Conservation (phyloP, 1,140 invertebrate species). For the Bombus impatiens region DNA sequence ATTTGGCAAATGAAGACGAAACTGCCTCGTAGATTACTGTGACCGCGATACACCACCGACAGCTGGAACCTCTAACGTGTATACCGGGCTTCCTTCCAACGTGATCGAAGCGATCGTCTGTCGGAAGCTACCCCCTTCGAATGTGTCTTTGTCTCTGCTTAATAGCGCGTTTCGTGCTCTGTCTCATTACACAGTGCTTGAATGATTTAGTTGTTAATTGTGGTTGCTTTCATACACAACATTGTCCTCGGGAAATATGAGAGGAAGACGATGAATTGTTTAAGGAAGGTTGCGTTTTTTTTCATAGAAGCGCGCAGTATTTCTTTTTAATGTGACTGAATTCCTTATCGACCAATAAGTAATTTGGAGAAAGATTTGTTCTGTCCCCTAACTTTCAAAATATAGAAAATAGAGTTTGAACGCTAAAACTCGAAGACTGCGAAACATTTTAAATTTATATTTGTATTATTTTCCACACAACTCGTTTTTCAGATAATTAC, state of each 20-base stretch:
- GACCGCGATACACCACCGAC: constrained; percentile 41
- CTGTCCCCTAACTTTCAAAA: neutral
- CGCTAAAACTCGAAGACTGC: neutral
- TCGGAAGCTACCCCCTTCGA: neutral
- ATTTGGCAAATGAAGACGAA: constrained; percentile 75
- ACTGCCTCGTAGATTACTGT: constrained; percentile 72
- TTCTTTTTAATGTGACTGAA: too few relatives aligned
- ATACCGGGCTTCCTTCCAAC: constrained; percentile 10
- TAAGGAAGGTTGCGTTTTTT: neutral
- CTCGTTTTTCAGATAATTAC: neutral
- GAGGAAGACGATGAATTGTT: neutral
- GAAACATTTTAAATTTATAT: neutral
- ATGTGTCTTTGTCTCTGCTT: neutral
- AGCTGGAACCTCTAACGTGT: constrained; percentile 24
- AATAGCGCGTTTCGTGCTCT: neutral
- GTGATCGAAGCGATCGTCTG: constrained; percentile 18
- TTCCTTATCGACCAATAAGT: too few relatives aligned
- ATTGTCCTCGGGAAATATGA: neutral
- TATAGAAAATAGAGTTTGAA: neutral
- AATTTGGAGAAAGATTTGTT: neutral
- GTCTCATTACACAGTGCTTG: neutral
- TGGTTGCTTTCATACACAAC: neutral
- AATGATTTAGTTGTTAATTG: neutral
- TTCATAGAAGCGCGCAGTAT: neutral
- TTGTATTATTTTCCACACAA: neutral